Percentiles rank a stretch among this genome's conserved stretches.
phyloP scores from a whole-genome alignment of 2,888 invertebrate genomes.

The Erynnis tages region DNA sequence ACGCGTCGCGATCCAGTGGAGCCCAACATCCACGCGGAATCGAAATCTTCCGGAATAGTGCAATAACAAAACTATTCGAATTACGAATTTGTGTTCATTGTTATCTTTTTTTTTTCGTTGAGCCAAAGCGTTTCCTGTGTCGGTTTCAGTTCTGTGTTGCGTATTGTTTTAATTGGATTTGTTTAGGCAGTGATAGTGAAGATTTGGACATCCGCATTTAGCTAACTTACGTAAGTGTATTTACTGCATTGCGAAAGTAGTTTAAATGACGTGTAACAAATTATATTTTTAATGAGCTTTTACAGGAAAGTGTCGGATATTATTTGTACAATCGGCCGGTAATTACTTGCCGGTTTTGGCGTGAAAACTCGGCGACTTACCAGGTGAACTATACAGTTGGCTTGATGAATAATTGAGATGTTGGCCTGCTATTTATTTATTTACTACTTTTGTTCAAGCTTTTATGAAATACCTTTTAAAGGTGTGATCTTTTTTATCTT shows the following conservation, averaged over 20 bases:
- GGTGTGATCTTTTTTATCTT: no score
- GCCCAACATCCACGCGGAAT: constrained; percentile 54
- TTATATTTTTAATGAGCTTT: not conserved
- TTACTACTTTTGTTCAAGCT: not conserved
- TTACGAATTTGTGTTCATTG: constrained; percentile 43
- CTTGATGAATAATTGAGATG: constrained; percentile 27
- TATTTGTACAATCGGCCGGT: constrained; percentile 8
- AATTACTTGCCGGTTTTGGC: constrained; percentile 26
- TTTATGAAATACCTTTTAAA: not conserved
- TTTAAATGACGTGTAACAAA: constrained; percentile 28
- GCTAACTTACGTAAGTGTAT: constrained; percentile 76
- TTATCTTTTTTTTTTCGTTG: constrained; percentile 32
- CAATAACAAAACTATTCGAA: constrained; percentile 60
- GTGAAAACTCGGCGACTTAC: constrained; percentile 12
- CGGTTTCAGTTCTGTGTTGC: constrained; percentile 39
- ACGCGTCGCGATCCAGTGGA: constrained; percentile 38
- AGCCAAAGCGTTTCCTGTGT: constrained; percentile 34
- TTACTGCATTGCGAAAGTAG: constrained; percentile 73
- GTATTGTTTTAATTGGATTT: constrained; percentile 43
- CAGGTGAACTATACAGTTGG: no score
- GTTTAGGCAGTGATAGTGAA: constrained; percentile 49
- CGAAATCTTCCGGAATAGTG: constrained; percentile 64
- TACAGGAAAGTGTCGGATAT: constrained; percentile 3
- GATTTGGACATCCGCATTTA: constrained; percentile 37
- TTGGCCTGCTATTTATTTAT: constrained; percentile 10